Evolutionary conservation across 2,888 invertebrate genomes (phyloP), one percentile per base, ranked within the genome.

Genomic region (Furcula furcula): DNA sequence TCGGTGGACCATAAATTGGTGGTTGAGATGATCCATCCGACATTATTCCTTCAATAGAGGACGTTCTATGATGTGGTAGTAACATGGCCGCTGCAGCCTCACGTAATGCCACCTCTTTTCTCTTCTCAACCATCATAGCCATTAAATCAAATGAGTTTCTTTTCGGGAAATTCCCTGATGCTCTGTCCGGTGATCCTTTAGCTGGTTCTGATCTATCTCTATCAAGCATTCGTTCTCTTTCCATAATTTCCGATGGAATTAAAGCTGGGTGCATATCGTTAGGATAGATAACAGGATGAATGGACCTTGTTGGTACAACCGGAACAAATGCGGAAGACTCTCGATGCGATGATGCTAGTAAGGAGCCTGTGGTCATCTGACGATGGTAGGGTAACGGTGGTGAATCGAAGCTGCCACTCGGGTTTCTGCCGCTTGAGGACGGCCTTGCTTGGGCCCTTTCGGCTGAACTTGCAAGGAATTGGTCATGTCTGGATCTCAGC

Each of bases 71-170:
- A 28, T 93, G 90, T 1, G 93, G 93, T 46, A 95, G 71, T 53
- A 95, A 89, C 89, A 95, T 92, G 38, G 90, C 89, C 0, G 93
- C 94, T 0, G 93, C 94, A 25, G 93, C 94, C 65, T 94, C 94
- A 10, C 94, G 84, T 30, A 94, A 75, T 0, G 94, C 95, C 31
- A 95, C 83, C 65, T 96, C 96, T 73, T 96, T 96, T 37, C 95
- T 89, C 69, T 96, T 96, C 66, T 96, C 96, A 2, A 95, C 95
- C 95, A 96, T 95, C 93, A 96, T 95, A 21, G 95, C 95, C 91
- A 95, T 95, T 54, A 96, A 91, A 69, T 95, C 95, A 63, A 94
- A 95, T 1, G 94, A 91, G 46, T 85, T 89, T 46, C 89, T 74
- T 46, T 89, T 89, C 9, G 76, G 65, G 35, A 82, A 88, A 42